phyloP scores from a whole-genome alignment of 2,113 vertebrate species.

The Phalacrocorax pelagicus region DNA sequence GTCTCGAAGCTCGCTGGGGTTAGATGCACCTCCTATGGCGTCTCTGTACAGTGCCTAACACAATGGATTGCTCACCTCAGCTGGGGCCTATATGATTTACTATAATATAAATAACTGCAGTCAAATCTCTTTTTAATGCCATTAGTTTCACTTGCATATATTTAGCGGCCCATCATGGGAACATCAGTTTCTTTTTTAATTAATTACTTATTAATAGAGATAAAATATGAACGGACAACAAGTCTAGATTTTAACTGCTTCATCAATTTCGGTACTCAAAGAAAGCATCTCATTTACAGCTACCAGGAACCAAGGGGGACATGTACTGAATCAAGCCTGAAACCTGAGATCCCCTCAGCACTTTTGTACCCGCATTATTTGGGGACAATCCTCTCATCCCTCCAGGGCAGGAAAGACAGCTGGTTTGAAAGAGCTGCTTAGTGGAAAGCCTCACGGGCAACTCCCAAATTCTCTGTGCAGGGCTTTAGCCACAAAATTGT shows the following conservation, averaged over 20 bases:
- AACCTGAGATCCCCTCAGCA: not conserved
- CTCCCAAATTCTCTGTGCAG: not conserved
- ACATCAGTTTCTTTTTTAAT: conserved; percentile 41
- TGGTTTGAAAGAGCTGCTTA: not conserved
- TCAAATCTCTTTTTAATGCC: conserved; percentile 47
- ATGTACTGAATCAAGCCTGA: not conserved
- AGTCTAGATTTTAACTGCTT: conserved; percentile 17
- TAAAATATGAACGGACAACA: conserved; percentile 19
- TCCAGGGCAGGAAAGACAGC: not conserved
- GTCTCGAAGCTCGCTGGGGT: not conserved
- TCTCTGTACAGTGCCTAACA: not conserved
- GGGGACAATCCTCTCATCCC: not conserved
- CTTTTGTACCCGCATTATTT: not conserved
- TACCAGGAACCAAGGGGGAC: not conserved
- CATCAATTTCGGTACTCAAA: conserved; percentile 21
- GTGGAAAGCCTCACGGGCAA: not conserved
- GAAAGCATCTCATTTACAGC: conserved; percentile 11
- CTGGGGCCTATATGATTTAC: conserved; percentile 1
- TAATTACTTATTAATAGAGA: conserved; percentile 59
- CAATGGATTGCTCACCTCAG: not conserved
- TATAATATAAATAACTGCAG: conserved; percentile 42
- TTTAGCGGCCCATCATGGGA: conserved; percentile 24
- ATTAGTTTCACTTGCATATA: conserved; percentile 6
- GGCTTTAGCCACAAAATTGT: not conserved
- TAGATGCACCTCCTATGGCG: not conserved